These are phyloP conservation scores for Caradrina kadenii DNA, from an alignment of 2,888 invertebrate genomes.

Conservation along the genomic window DNA sequence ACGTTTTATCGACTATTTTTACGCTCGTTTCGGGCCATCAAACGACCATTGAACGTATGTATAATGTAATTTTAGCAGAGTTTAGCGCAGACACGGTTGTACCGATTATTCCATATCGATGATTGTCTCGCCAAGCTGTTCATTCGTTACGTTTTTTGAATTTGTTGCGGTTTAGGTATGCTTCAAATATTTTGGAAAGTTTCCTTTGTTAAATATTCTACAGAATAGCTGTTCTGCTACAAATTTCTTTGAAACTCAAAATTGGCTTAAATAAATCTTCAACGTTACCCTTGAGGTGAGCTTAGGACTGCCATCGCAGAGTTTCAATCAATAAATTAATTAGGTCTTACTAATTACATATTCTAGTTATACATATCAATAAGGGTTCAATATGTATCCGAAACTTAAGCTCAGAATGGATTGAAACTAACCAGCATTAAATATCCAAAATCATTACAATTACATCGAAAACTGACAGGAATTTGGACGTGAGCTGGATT, in stretches of 20 bases:
- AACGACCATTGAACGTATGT: constrained; percentile 51
- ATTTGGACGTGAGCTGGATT: background rate
- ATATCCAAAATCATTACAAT: no score
- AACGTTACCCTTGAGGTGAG: background rate
- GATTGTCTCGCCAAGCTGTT: constrained; percentile 24
- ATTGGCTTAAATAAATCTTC: background rate
- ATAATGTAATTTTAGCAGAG: constrained; percentile 32
- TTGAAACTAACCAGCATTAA: no score
- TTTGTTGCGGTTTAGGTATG: constrained; percentile 32
- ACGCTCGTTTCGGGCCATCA: constrained; percentile 35
- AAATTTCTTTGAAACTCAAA: background rate
- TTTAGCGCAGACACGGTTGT: constrained; percentile 27
- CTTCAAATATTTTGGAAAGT: constrained; percentile 46
- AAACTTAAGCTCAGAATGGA: no score
- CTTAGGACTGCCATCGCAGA: no score
- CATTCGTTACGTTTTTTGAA: constrained; percentile 38
- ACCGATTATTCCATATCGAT: constrained; percentile 31
- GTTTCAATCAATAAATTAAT: no score
- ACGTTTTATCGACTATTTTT: constrained; percentile 47
- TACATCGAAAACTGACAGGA: no score
- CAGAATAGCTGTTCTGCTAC: background rate
- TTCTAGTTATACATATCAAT: no score
- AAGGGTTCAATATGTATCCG: no score
- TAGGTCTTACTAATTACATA: no score
- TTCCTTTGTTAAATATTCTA: constrained; percentile 1